Evolutionary conservation across 2,113 vertebrate genomes (phyloP).

Genomic region (Hypomesus transpacificus): DNA sequence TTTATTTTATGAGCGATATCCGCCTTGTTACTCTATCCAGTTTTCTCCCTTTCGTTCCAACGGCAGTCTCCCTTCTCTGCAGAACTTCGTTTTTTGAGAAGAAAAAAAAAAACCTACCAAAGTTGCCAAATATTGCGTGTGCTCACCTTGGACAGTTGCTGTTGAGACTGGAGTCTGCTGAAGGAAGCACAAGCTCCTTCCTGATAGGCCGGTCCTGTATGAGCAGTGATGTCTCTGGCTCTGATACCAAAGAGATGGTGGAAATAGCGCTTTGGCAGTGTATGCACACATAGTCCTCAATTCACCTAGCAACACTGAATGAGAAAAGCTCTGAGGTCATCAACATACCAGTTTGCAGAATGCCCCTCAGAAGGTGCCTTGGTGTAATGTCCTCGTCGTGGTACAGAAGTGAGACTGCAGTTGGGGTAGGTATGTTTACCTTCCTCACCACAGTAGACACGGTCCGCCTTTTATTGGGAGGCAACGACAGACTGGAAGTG

Average conservation of each 20-base stretch:
- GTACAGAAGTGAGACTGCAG: constrained; percentile 21
- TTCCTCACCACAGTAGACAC: constrained; percentile 4
- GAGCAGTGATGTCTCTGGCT: constrained; percentile 59
- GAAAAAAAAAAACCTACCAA: too few relatives aligned
- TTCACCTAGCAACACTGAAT: not conserved
- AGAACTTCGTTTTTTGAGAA: too few relatives aligned
- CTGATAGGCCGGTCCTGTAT: constrained; percentile 37
- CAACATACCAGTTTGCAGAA: constrained; percentile 64
- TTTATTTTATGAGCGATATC: too few relatives aligned
- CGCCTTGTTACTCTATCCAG: too few relatives aligned
- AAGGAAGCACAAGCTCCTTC: constrained; percentile 23
- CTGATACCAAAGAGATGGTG: constrained; percentile 44
- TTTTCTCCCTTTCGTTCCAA: too few relatives aligned
- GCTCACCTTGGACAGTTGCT: constrained; percentile 51
- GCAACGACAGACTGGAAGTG: constrained; percentile 43
- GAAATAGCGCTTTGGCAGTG: not conserved
- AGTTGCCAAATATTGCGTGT: not conserved
- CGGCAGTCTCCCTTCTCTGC: too few relatives aligned
- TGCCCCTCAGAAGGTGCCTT: constrained; percentile 65
- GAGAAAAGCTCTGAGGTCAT: not conserved
- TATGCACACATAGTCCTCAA: not conserved
- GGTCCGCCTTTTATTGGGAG: constrained; percentile 29
- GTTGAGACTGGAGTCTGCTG: constrained; percentile 23
- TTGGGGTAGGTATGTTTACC: not conserved
- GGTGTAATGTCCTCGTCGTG: constrained; percentile 62